phyloP scores from a whole-genome alignment of 2,888 invertebrate species.

The Stictocephala bisonia region DNA sequence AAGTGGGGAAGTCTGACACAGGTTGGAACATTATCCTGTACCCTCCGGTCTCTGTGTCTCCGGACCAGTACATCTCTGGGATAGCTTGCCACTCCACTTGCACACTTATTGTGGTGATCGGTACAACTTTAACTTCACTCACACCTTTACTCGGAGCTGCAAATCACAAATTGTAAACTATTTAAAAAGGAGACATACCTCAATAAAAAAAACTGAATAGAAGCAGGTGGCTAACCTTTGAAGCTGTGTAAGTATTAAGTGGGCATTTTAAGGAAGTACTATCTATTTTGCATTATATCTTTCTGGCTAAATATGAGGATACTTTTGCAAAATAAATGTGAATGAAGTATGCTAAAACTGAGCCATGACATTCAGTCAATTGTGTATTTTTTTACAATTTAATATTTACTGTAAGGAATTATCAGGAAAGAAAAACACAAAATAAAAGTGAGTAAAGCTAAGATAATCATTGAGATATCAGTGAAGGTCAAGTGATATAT shows the following conservation, averaged over 20 bases:
- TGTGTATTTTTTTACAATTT: too few species aligned
- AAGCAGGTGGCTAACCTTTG: not conserved
- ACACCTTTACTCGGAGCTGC: conserved; percentile 88
- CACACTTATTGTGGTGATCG: conserved; percentile 94
- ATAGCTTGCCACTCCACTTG: conserved; percentile 91
- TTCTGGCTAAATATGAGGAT: too few species aligned
- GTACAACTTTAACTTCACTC: conserved; percentile 84
- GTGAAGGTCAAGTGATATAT: too few species aligned
- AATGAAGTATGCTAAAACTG: too few species aligned
- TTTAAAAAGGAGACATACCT: not conserved
- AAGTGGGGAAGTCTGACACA: conserved; percentile 87
- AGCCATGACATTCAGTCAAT: too few species aligned
- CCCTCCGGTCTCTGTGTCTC: conserved; percentile 87
- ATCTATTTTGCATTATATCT: too few species aligned
- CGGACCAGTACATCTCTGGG: conserved; percentile 85
- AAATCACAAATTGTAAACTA: conserved; percentile 55
- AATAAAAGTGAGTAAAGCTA: too few species aligned
- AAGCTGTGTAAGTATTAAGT: not conserved
- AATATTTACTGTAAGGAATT: too few species aligned
- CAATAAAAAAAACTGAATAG: not conserved
- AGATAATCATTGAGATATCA: too few species aligned
- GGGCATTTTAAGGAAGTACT: too few species aligned
- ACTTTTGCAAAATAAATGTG: too few species aligned
- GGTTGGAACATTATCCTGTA: conserved; percentile 91
- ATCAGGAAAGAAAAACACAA: too few species aligned